Base-by-base conservation (phyloP, 2,888 invertebrate species). In the Epirrita christyi region DNA sequence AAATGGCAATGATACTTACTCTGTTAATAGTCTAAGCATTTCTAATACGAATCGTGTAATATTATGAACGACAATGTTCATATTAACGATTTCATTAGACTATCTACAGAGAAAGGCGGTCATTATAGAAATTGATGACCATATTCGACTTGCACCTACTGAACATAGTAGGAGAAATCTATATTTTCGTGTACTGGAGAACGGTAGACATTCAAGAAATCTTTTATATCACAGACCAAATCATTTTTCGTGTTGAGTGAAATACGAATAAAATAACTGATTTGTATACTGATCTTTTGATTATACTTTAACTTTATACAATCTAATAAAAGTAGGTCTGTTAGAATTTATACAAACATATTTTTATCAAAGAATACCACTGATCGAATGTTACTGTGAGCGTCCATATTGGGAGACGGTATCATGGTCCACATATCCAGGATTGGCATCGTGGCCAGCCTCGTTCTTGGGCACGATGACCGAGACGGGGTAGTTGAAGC, bases 401-500 rank as follows among this genome's bases (percentile, higher is more conserved):
- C 61, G 72, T 70, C 52, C 50, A 15, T 55, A 51, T 21, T 58
- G 59, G 27, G 77, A 75, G 1, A 81, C 68, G 34, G 85, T 79
- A 66, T 88, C 85, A 10, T 78, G 72, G 70, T 86, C 85, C 5
- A 83, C 67, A 58, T 78, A 75, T 6, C 78, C 80, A 36, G 80
- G 74, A 53, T 66, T 51, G n/a, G 68, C 62, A 2, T 71, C 75
- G 5, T 66, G 72, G 28, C 67, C 62, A n/a, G 69, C 71, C 2
- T 74, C 81, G 42, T 70, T 86, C 78, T 92, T 92, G 43, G 81
- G 74, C 1, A 79, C 78, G 37, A 92, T 83, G 58, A 86, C 80
- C 65, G 86, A 94, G n/a, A 94, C 94, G 27, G 95, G 94, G 81
- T 95, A 95, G 68, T 93, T 93, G 82, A 94, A 94, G 71, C 93